A percentile compares a stretch with the other conserved stretches of the same genome.
These are phyloP conservation scores for Koerneria pararmatus DNA, from an alignment of 2,888 invertebrate genomes.

Conservation along the genomic window DNA sequence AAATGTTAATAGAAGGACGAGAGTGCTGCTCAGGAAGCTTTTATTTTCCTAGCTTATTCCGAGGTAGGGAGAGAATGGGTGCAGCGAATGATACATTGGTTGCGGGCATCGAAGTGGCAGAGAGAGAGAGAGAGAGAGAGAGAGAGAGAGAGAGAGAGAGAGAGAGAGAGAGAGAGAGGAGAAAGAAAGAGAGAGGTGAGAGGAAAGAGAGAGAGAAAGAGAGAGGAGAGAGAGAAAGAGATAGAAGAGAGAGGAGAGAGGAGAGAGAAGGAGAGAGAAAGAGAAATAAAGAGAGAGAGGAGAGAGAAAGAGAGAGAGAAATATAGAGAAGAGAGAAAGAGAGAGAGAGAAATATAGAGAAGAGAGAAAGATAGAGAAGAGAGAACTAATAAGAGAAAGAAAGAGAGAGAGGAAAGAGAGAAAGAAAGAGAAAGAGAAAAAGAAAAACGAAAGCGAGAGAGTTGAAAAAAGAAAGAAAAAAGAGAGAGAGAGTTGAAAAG, in stretches of 20 bases:
- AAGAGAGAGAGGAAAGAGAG: neutral
- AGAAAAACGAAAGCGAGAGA: too few species aligned
- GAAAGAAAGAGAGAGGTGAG: slow-evolving; percentile 1
- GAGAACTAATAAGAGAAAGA: slow-evolving; percentile 1
- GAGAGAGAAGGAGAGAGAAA: neutral
- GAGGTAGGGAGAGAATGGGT: too few species aligned
- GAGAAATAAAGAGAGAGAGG: neutral
- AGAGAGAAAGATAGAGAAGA: neutral
- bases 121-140: neutral
- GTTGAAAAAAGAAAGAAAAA: too few species aligned
- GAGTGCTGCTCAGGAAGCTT: too few species aligned
- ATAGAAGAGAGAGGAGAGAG: neutral
- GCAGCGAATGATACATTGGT: too few species aligned
- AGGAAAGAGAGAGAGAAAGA: neutral
- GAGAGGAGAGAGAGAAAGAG: neutral
- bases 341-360: neutral
- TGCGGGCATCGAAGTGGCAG: too few species aligned
- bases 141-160: neutral
- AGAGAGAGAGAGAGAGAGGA: neutral
- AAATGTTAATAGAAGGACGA: too few species aligned
- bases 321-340: neutral
- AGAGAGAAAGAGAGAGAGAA: neutral
- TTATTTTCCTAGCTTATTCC: too few species aligned
- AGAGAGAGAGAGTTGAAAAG: too few species aligned
- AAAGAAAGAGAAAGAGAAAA: too few species aligned